Percentiles rank a stretch among this genome's conserved stretches.
Conservation (phyloP, 2,113 vertebrate species). For the Cyphomyrus plagiostoma region DNA sequence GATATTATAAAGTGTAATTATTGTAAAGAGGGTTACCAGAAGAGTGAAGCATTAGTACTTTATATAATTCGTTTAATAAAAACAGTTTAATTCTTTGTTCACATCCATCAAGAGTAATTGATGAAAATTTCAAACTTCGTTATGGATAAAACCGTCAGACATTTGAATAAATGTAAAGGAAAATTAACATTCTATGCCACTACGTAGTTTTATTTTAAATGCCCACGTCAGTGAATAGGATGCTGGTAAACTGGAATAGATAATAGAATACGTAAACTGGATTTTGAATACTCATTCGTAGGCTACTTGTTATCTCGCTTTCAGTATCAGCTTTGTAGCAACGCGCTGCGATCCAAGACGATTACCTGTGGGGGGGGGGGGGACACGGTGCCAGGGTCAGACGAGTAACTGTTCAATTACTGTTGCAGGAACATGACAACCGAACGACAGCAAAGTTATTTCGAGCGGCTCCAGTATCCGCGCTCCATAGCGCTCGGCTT, state of each 20-base stretch:
- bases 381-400: neutral
- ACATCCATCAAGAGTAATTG: neutral
- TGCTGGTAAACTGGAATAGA: neutral
- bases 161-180: neutral
- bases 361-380: neutral
- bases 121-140: neutral
- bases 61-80: neutral
- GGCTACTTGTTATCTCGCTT: neutral
- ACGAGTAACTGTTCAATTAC: neutral
- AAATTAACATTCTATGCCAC: neutral
- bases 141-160: neutral
- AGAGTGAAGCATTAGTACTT: neutral
- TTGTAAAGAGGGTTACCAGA: neutral
- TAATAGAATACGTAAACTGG: neutral
- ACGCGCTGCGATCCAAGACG: neutral
- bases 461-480: conserved; percentile 51
- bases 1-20: neutral
- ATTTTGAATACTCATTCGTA: neutral
- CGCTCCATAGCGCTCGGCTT: conserved; percentile 44
- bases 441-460: conserved; percentile 19
- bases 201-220: neutral
- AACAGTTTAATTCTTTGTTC: neutral
- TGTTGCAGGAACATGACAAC: conserved; percentile 11
- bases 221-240: neutral
- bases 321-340: neutral